phyloP scores from a whole-genome alignment of 2,113 vertebrate species.

The chimpanzee (Pan troglodytes) region NHGRI_mPanTro3-v2.1_pri NC_072401.2:159981001-159981500 shows the following conservation, averaged over 20 bases:
- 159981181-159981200: neutral
- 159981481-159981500: too few relatives aligned
- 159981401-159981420: too few relatives aligned
- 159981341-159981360: neutral
- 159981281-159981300: neutral
- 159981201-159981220: neutral
- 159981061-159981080: neutral
- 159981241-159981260: neutral
- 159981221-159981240: neutral
- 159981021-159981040: neutral
- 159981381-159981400: too few relatives aligned
- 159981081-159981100: neutral
- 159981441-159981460: too few relatives aligned
- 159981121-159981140: neutral
- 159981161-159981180: neutral
- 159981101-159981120: neutral
- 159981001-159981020: neutral
- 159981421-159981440: too few relatives aligned
- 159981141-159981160: neutral
- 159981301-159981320: neutral
- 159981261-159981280: neutral
- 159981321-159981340: neutral
- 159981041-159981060: neutral
- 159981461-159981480: too few relatives aligned
- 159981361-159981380: neutral